Conservation (phyloP, 2,888 invertebrate genomes). For the Malachius bipustulatus region DNA sequence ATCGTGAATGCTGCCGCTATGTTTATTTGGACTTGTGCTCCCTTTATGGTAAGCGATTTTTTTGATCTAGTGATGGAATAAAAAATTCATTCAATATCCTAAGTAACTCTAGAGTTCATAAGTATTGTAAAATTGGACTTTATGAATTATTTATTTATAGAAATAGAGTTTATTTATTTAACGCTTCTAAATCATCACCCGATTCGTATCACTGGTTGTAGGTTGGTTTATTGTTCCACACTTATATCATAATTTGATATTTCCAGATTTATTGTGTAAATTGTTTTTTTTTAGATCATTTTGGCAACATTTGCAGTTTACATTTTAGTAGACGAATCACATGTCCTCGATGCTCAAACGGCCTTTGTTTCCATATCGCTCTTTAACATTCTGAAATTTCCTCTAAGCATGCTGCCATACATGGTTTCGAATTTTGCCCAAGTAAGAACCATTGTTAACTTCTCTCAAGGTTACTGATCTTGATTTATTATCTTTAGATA, state of each 20-base stretch:
- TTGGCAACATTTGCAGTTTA: constrained; percentile 83
- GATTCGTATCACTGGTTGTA: too few relatives aligned
- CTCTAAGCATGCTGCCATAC: constrained; percentile 92
- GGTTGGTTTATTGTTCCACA: too few relatives aligned
- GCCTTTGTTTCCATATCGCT: constrained; percentile 95
- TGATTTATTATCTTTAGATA: constrained; percentile 53
- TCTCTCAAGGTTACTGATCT: not conserved
- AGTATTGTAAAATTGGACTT: too few relatives aligned
- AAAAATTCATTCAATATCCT: too few relatives aligned
- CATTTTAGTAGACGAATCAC: constrained; percentile 71
- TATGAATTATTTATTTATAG: too few relatives aligned
- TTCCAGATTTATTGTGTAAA: too few relatives aligned
- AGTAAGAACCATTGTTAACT: constrained; percentile 49
- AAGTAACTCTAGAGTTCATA: too few relatives aligned
- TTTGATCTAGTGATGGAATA: constrained; percentile 27
- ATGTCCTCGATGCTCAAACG: constrained; percentile 75
- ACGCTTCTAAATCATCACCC: too few relatives aligned
- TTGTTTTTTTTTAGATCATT: constrained; percentile 61
- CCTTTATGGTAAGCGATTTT: constrained; percentile 68
- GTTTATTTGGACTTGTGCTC: constrained; percentile 90
- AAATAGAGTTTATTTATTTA: too few relatives aligned
- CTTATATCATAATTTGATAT: too few relatives aligned
- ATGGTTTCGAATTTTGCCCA: constrained; percentile 85
- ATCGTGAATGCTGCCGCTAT: constrained; percentile 82
- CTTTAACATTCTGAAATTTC: constrained; percentile 94